A percentile compares a stretch with the other conserved stretches of the same genome.
Evolutionary conservation across 2,888 invertebrate species (phyloP).

Genomic region (Tricholauxania praeusta): DNA sequence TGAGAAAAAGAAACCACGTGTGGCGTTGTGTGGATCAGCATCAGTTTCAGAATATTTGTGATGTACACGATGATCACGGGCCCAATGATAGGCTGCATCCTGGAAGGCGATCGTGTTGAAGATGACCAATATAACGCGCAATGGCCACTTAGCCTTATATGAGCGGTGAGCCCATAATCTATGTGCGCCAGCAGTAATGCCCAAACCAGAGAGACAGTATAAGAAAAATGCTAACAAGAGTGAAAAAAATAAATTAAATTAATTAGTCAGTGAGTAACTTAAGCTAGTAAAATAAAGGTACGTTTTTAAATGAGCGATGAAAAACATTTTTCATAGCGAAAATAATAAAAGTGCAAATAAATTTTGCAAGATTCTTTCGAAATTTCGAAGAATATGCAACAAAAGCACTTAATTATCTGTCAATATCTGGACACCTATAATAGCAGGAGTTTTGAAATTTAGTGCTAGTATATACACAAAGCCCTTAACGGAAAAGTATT

Average conservation of each 20-base stretch:
- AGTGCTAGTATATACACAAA: too few relatives aligned
- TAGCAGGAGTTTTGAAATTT: too few relatives aligned
- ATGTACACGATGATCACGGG: conserved; percentile 85
- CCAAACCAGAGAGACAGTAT: conserved; percentile 85
- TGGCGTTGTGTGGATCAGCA: conserved; percentile 94
- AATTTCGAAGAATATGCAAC: too few relatives aligned
- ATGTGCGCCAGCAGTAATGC: conserved; percentile 97
- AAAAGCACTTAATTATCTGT: too few relatives aligned
- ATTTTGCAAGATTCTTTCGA: too few relatives aligned
- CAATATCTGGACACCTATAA: too few relatives aligned
- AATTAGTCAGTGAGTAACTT: neutral
- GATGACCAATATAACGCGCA: conserved; percentile 81
- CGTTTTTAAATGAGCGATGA: too few relatives aligned
- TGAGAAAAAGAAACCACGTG: conserved; percentile 94
- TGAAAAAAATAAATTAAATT: neutral
- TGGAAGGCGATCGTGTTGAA: conserved; percentile 94
- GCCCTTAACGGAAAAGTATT: too few relatives aligned
- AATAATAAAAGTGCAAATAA: too few relatives aligned
- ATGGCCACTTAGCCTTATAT: conserved; percentile 94
- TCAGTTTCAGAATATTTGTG: conserved; percentile 95
- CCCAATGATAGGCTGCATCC: conserved; percentile 84
- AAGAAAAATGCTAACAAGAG: conserved; percentile 75
- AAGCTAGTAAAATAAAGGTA: neutral
- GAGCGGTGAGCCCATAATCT: conserved; percentile 95
- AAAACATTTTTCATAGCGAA: too few relatives aligned